Percentiles rank a stretch among this genome's conserved stretches.
Evolutionary conservation across 2,113 vertebrate species (phyloP).

Genomic region (Festucalex cinctus): DNA sequence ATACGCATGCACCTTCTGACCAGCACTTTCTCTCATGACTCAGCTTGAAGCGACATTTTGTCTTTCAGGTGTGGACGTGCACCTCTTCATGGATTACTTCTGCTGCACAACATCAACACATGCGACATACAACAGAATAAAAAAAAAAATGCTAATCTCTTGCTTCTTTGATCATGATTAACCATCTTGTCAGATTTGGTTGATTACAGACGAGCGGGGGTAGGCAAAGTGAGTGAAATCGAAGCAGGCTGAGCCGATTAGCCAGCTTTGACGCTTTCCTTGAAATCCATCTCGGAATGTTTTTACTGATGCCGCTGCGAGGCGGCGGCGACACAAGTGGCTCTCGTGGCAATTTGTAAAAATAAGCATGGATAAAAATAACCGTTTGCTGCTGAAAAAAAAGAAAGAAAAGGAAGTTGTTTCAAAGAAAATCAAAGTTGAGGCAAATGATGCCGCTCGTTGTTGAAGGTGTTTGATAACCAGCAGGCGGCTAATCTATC

Average conservation of each 20-base stretch:
- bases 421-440: constrained; percentile 49
- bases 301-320: constrained; percentile 38
- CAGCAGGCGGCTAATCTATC: constrained; percentile 43
- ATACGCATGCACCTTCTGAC: constrained; percentile 2
- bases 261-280: constrained; percentile 53
- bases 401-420: constrained; percentile 2
- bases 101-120: constrained; percentile 20
- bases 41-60: background rate
- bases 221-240: constrained; percentile 32
- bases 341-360: constrained; percentile 17
- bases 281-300: constrained; percentile 48
- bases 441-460: constrained; percentile 22
- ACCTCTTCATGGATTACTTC: constrained; percentile 50
- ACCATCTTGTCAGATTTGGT: constrained; percentile 66
- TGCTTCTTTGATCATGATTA: constrained; percentile 61
- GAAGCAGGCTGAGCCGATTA: constrained; percentile 59
- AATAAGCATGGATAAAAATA: constrained; percentile 36
- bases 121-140: constrained; percentile 37
- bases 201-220: constrained; percentile 36
- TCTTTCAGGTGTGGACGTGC: constrained; percentile 6
- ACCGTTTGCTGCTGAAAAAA: constrained; percentile 11
- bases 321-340: constrained; percentile 28
- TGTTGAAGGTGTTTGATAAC: constrained; percentile 34
- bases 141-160: constrained; percentile 60
- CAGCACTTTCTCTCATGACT: background rate